These are phyloP conservation scores for Salticus scenicus DNA, from an alignment of 2,888 invertebrate species.

Conservation along the genomic window DNA sequence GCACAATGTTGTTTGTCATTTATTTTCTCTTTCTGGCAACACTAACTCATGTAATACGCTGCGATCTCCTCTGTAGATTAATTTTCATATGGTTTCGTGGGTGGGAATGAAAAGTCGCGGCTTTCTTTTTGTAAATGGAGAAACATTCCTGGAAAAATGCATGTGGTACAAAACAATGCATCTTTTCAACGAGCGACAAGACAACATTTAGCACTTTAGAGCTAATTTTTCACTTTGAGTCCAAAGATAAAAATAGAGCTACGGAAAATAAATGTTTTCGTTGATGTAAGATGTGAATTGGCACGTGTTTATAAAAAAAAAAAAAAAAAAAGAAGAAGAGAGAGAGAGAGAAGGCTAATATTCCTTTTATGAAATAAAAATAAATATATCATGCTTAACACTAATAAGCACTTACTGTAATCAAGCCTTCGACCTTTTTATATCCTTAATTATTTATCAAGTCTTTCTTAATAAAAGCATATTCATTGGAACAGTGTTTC, in stretches of 20 bases:
- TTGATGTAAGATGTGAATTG: neutral
- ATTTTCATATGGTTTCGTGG: slow-evolving; percentile 19
- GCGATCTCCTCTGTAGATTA: slow-evolving; percentile 21
- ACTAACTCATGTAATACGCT: neutral
- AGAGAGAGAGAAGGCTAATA: no score
- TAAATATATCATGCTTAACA: slow-evolving; percentile 8
- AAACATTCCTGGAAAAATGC: slow-evolving; percentile 2
- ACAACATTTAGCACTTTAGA: slow-evolving; percentile 56
- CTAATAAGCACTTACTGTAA: neutral
- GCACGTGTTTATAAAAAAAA: neutral
- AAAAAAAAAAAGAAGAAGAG: neutral
- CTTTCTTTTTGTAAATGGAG: neutral
- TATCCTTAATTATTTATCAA: neutral
- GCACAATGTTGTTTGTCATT: neutral
- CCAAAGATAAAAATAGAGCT: slow-evolving; percentile 48
- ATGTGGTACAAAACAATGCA: slow-evolving; percentile 41
- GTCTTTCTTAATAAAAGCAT: neutral
- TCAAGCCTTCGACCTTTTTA: neutral
- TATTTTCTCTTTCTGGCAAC: neutral
- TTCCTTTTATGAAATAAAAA: neutral
- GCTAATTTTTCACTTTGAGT: slow-evolving; percentile 54
- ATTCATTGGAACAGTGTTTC: no score
- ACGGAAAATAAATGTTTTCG: slow-evolving; percentile 49
- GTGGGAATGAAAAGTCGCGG: neutral
- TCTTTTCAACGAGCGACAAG: slow-evolving; percentile 56